A percentile compares a stretch with the other conserved stretches of the same genome.
Evolutionary conservation across 2,888 invertebrate genomes (phyloP).

Genomic region (Pseudolycoriella hygida): DNA sequence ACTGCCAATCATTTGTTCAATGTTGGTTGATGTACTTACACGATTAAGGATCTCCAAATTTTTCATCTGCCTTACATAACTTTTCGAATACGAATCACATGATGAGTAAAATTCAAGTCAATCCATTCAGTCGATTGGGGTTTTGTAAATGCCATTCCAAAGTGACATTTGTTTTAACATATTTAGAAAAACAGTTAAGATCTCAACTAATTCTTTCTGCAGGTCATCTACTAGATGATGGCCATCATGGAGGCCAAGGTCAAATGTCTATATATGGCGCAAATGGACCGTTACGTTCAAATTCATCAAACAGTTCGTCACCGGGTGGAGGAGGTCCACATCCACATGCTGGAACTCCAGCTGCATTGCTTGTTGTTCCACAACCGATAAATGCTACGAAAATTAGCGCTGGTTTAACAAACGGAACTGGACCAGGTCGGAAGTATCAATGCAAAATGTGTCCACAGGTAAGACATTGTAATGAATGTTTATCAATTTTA

Average conservation of each 20-base stretch:
- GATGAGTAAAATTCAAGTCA: too few species aligned
- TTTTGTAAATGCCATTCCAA: too few species aligned
- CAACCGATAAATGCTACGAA: slow-evolving; percentile 64
- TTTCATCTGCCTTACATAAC: too few species aligned
- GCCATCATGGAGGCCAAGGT: slow-evolving; percentile 26
- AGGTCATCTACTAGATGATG: slow-evolving; percentile 30
- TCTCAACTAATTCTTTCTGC: too few species aligned
- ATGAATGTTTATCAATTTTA: too few species aligned
- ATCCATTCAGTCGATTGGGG: too few species aligned
- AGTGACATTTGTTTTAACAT: too few species aligned
- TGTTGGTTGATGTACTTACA: too few species aligned
- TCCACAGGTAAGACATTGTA: slow-evolving; percentile 62
- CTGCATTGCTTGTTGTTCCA: slow-evolving; percentile 66
- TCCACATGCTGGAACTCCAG: slow-evolving; percentile 29
- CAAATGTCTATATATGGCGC: slow-evolving; percentile 14
- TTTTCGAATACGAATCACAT: too few species aligned
- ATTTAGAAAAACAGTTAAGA: too few species aligned
- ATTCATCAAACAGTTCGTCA: slow-evolving; percentile 17
- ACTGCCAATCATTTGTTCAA: too few species aligned
- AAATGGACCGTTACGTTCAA: slow-evolving; percentile 16
- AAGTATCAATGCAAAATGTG: slow-evolving; percentile 97
- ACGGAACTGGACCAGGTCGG: slow-evolving; percentile 31
- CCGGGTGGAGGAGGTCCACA: slow-evolving; percentile 25
- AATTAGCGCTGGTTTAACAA: slow-evolving; percentile 30
- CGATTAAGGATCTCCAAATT: too few species aligned